Evolutionary conservation across 2,888 invertebrate genomes (phyloP).

Genomic region (Arenicola marina): DNA sequence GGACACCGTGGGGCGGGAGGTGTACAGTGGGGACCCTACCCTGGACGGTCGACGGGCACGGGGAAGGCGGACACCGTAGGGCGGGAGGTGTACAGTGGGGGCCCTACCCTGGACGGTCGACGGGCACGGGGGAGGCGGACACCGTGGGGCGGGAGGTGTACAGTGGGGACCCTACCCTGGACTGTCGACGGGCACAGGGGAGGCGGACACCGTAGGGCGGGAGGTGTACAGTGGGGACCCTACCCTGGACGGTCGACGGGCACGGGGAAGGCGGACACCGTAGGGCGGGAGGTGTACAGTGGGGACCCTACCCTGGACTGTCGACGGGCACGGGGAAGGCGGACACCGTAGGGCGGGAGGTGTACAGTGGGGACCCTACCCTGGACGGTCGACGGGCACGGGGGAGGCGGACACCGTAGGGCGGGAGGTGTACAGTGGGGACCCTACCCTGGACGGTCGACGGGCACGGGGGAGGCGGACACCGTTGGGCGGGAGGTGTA

Average conservation of each 20-base stretch:
- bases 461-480: conserved; percentile 41
- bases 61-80: conserved; percentile 41
- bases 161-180: conserved; percentile 31
- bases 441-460: conserved; percentile 38
- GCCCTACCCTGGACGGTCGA: conserved; percentile 38
- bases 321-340: conserved; percentile 43
- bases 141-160: conserved; percentile 40
- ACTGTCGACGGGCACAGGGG: conserved; percentile 42
- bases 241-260: conserved; percentile 38
- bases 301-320: conserved; percentile 33
- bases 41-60: conserved; percentile 40
- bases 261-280: conserved; percentile 40
- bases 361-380: conserved; percentile 32
- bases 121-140: conserved; percentile 41
- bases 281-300: conserved; percentile 36
- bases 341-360: conserved; percentile 39
- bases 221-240: conserved; percentile 35
- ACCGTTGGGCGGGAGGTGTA: conserved; percentile 40
- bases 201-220: conserved; percentile 40
- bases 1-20: conserved; percentile 39
- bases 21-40: conserved; percentile 32
- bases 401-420: conserved; percentile 41
- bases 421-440: conserved; percentile 31
- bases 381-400: conserved; percentile 40
- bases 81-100: conserved; percentile 31